These are phyloP conservation scores for Micromesistius poutassou DNA, from an alignment of 2,797 vertebrate species.

Conservation along the genomic window DNA sequence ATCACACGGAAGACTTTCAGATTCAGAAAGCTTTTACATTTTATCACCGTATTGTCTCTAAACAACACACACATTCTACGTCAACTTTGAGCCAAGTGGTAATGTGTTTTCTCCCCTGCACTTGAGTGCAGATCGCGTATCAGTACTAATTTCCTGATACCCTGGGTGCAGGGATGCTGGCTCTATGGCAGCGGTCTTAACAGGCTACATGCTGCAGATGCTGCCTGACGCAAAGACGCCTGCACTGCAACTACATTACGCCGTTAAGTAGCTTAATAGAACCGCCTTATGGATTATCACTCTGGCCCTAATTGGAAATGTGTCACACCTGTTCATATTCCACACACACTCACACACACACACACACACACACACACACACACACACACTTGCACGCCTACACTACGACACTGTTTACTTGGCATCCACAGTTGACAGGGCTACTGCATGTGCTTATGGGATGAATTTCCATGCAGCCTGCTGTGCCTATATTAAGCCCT, in stretches of 20 bases:
- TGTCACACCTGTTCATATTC: conserved; percentile 57
- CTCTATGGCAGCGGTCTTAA: background rate
- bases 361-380: background rate
- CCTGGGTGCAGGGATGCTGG: no score
- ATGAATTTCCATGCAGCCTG: background rate
- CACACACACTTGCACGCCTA: no score
- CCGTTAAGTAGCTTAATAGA: conserved; percentile 51
- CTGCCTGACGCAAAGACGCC: conserved; percentile 35
- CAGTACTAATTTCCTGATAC: no score
- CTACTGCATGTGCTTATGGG: conserved; percentile 9
- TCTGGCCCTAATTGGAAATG: conserved; percentile 42
- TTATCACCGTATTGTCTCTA: no score
- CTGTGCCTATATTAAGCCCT: background rate
- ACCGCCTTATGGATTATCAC: conserved; percentile 44
- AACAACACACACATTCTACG: no score
- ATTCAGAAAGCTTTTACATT: no score
- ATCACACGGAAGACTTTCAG: no score
- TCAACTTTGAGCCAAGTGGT: no score
- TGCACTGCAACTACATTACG: conserved; percentile 48
- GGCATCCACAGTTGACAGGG: conserved; percentile 25
- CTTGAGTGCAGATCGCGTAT: no score
- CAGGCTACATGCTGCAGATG: conserved; percentile 16
- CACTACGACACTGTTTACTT: background rate
- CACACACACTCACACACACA: conserved; percentile 14
- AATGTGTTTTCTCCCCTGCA: no score